phyloP scores from a whole-genome alignment of 1,140 invertebrate species.

The Tetranychus cinnabarinus region DNA sequence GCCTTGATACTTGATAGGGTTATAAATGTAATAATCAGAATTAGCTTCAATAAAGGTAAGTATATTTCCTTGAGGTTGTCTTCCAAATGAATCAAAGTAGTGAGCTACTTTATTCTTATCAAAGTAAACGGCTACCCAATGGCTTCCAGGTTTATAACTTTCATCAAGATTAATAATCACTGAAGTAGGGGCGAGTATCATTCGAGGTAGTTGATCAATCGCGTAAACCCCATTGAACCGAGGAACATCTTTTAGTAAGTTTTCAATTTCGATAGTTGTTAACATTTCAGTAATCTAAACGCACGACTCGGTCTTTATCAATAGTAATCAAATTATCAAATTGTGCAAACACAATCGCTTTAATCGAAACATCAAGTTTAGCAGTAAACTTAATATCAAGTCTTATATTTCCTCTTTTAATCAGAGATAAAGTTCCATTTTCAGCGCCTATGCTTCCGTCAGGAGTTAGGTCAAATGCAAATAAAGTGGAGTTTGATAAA shows the following conservation, averaged over 20 bases:
- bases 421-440: not conserved
- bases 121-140: not conserved
- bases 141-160: not conserved
- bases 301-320: not conserved
- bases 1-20: not conserved
- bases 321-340: not conserved
- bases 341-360: not conserved
- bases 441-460: not conserved
- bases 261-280: not conserved
- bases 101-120: not conserved
- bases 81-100: not conserved
- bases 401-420: not conserved
- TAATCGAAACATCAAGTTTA: not conserved
- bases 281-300: not conserved
- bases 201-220: not conserved
- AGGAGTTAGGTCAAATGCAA: too few relatives aligned
- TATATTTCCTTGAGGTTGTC: not conserved
- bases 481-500: too few relatives aligned
- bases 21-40: not conserved
- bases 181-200: not conserved
- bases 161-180: not conserved
- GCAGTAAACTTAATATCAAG: not conserved
- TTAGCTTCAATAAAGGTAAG: not conserved
- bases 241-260: not conserved
- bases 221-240: not conserved